These are phyloP conservation scores for Xylota segnis DNA, from an alignment of 2,888 invertebrate species.

Conservation along the genomic window DNA sequence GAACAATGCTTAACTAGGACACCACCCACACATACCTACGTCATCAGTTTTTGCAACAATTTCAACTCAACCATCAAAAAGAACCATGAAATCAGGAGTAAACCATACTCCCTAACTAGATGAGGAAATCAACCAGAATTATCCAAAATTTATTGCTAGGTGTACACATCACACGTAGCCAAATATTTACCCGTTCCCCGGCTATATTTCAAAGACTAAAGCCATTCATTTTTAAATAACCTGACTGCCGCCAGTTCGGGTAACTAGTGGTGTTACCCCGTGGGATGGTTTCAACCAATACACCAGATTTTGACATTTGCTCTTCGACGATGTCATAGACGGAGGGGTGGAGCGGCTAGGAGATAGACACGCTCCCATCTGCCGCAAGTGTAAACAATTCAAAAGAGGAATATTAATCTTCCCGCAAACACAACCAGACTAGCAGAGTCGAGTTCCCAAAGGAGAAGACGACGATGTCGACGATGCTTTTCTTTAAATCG, in stretches of 20 bases:
- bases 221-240: slow-evolving; percentile 48
- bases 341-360: not conserved
- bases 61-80: not conserved
- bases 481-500: not conserved
- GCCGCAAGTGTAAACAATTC: slow-evolving; percentile 40
- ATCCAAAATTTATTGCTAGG: slow-evolving; percentile 24
- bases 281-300: slow-evolving; percentile 6
- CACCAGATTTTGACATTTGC: slow-evolving; percentile 38
- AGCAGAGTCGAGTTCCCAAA: not conserved
- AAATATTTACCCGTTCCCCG: slow-evolving; percentile 42
- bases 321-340: not conserved
- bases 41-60: slow-evolving; percentile 14
- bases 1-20: slow-evolving; percentile 7
- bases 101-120: not conserved
- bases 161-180: slow-evolving; percentile 15
- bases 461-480: not conserved
- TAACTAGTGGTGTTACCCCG: slow-evolving; percentile 15
- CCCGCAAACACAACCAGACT: not conserved
- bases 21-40: not conserved
- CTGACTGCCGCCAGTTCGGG: not conserved
- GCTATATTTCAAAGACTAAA: slow-evolving; percentile 17
- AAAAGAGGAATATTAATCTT: slow-evolving; percentile 27
- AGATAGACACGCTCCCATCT: slow-evolving; percentile 4
- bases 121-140: not conserved
- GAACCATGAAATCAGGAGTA: not conserved